phyloP scores from a whole-genome alignment of 1,140 invertebrate species.

The Melanaphis sacchari region DNA sequence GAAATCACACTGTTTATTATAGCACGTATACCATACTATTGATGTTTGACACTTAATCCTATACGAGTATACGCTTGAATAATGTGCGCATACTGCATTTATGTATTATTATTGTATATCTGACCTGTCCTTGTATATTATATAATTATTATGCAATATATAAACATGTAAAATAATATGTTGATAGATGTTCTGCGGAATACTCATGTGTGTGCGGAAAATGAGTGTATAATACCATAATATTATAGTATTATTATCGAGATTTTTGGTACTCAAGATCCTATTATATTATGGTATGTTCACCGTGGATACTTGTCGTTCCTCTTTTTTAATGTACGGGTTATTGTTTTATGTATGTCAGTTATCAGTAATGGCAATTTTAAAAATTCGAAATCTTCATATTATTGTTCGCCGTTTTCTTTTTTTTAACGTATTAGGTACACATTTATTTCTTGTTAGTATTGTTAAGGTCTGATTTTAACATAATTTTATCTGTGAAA shows the following conservation, averaged over 20 bases:
- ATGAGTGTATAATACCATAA: background rate
- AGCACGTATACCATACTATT: background rate
- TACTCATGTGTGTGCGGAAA: fast-evolving
- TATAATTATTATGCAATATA: too few relatives aligned
- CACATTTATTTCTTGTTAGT: background rate
- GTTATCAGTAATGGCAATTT: background rate
- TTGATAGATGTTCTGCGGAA: background rate
- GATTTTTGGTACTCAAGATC: background rate
- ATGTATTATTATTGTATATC: too few relatives aligned
- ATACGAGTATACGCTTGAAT: too few relatives aligned
- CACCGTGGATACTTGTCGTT: background rate
- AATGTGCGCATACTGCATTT: too few relatives aligned
- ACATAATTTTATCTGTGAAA: background rate
- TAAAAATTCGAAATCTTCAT: background rate
- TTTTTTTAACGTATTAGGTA: background rate
- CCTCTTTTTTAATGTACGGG: background rate
- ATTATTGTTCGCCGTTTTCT: background rate
- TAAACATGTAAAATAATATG: background rate
- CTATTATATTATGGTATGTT: background rate
- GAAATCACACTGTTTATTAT: too few relatives aligned
- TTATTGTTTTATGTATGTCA: background rate
- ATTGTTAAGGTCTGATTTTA: background rate
- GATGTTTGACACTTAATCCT: background rate
- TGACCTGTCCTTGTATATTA: too few relatives aligned
- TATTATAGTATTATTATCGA: background rate